phyloP scores from a whole-genome alignment of 2,797 vertebrate species.

The Pipistrellus kuhlii region DNA sequence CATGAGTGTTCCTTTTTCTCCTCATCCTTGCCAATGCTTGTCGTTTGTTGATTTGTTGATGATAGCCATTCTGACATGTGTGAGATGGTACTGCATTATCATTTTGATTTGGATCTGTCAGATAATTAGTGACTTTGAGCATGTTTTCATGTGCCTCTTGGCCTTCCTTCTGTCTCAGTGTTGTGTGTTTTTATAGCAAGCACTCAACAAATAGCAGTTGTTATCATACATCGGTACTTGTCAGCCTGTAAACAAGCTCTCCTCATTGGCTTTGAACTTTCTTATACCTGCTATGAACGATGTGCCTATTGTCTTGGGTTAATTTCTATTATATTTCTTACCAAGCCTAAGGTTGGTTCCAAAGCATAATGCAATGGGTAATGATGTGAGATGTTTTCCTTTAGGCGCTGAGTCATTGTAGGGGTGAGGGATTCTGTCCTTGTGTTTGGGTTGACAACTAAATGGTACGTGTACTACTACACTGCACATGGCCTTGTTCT shows the following conservation, averaged over 20 bases:
- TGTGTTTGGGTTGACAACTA: background rate
- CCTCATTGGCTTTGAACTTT: background rate
- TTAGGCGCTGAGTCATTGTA: background rate
- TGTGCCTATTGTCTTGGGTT: conserved; percentile 9
- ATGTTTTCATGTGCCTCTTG: no score
- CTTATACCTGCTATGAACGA: background rate
- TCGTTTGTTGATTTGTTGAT: no score
- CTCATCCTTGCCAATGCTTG: no score
- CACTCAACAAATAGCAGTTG: background rate
- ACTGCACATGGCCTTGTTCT: background rate
- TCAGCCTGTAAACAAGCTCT: background rate
- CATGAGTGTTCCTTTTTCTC: no score
- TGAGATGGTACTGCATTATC: no score
- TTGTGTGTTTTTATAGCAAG: conserved; percentile 22
- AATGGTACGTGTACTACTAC: background rate
- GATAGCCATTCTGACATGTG: no score
- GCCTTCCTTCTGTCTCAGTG: background rate
- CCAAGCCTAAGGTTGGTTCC: background rate
- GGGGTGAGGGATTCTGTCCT: background rate
- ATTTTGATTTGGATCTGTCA: no score
- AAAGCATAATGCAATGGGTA: background rate
- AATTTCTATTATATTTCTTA: background rate
- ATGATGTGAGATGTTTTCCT: background rate
- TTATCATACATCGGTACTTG: background rate
- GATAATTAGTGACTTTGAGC: no score